These are phyloP conservation scores for Telmatherina bonti DNA, from an alignment of 2,797 vertebrate species.

Conservation along the genomic window DNA sequence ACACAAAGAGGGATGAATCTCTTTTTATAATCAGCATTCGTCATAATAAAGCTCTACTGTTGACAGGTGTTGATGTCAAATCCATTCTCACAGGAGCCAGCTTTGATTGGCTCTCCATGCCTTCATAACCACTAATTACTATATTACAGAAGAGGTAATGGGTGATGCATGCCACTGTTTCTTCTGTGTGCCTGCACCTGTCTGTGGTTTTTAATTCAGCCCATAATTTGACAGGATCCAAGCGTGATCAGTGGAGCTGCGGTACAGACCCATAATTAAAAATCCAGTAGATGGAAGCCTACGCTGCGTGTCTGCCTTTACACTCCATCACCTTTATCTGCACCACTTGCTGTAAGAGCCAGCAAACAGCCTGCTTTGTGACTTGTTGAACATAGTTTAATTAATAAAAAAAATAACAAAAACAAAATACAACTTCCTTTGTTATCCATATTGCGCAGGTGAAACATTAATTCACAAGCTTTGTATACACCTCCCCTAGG, in stretches of 20 bases:
- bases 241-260: conserved; percentile 42
- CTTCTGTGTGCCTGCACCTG: conserved; percentile 30
- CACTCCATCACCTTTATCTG: conserved; percentile 53
- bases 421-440: conserved; percentile 17
- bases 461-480: conserved; percentile 6
- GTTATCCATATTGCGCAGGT: conserved; percentile 1
- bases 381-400: conserved; percentile 39
- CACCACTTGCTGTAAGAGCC: conserved; percentile 8
- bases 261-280: conserved; percentile 62
- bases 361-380: conserved; percentile 6
- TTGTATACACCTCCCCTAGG: background rate
- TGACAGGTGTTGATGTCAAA: conserved; percentile 62
- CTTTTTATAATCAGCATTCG: conserved; percentile 72
- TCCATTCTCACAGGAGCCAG: conserved; percentile 50
- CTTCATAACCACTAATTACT: conserved; percentile 65
- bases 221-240: conserved; percentile 53
- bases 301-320: conserved; percentile 31
- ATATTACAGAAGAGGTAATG: conserved; percentile 59
- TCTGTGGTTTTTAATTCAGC: conserved; percentile 56
- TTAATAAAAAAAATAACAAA: conserved; percentile 34
- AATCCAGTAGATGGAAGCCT: conserved; percentile 47
- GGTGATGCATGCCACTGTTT: conserved; percentile 22
- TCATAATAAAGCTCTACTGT: conserved; percentile 70
- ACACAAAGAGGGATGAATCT: conserved; percentile 47
- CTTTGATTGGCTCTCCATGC: conserved; percentile 61